Evolutionary conservation across 2,888 invertebrate genomes (phyloP), one percentile per base, ranked within the genome.

Genomic region (Dynastes grantii): DNA sequence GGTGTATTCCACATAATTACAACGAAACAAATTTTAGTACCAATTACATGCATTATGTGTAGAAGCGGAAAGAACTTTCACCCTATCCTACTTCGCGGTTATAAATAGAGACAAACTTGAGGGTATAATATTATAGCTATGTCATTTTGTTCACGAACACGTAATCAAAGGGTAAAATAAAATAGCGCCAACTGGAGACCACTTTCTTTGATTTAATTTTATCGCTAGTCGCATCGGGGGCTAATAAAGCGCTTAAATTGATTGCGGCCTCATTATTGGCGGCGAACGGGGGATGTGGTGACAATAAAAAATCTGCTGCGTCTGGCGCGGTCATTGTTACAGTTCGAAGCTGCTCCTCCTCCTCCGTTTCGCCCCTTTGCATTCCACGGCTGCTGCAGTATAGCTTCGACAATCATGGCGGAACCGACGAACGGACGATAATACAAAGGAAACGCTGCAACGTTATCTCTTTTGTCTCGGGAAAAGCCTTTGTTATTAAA

Each of bases 221-320:
- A 75, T 75, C 73, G 55, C 55, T 27, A 49, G 45, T 45, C 73
- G 61, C 73, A 61, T 75, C 73, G 61, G 9, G 73, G 73, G 63
- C 73, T 75, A 75, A 75, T 75, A 75, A 75, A 75, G 73, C 27
- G 32, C 73, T 61, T 45, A 75, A 75, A 75, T 75, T 75, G 73
- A 75, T 55, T 75, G 73, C 37, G 73, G 73, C n/a, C 73, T 75
- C 73, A 75, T 75, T 75, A 75, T 75, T 27, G 73, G 45, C 61
- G 73, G 45, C 45, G 73, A 61, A 63, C 73, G 51, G 68, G n/a
- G 22, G 55, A 22, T 37, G 55, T 16, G 37, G 61, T 13, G 61
- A 27, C 61, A 27, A 61, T 61, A 75, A 73, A 73, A 75, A 75
- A 75, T 75, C 61, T 75, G 73, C 73, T 75, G 73, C 73, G 73